Evolutionary conservation across 2,797 vertebrate species (phyloP).

Genomic region (Chelmon rostratus): DNA sequence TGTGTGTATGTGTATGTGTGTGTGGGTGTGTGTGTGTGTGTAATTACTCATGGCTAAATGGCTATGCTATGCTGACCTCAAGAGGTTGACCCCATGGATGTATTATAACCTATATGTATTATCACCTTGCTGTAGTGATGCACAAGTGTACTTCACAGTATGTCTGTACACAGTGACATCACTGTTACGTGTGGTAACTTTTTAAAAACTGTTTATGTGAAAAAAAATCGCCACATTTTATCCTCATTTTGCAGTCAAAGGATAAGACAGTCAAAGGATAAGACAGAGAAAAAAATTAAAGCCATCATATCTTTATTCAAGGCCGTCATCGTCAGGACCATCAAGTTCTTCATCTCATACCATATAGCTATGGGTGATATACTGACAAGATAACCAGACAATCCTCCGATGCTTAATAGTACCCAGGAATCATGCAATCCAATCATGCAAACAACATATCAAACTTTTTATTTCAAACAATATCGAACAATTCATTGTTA

Average conservation of each 20-base stretch:
- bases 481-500: neutral
- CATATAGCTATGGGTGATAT: no score
- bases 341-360: neutral
- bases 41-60: no score
- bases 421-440: neutral
- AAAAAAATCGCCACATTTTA: neutral
- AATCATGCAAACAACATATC: neutral
- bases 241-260: neutral
- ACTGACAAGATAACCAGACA: neutral
- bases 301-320: constrained; percentile 20
- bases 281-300: neutral
- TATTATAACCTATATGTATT: no score
- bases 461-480: constrained; percentile 2
- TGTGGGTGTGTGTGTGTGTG: no score
- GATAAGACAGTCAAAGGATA: neutral
- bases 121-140: no score
- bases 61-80: no score
- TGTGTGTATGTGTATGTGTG: no score
- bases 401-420: neutral
- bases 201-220: neutral
- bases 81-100: no score
- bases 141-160: neutral
- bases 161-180: neutral
- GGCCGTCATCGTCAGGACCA: neutral
- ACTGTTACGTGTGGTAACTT: neutral